phyloP scores from a whole-genome alignment of 2,888 invertebrate genomes.

The Acanthopleura granulata region DNA sequence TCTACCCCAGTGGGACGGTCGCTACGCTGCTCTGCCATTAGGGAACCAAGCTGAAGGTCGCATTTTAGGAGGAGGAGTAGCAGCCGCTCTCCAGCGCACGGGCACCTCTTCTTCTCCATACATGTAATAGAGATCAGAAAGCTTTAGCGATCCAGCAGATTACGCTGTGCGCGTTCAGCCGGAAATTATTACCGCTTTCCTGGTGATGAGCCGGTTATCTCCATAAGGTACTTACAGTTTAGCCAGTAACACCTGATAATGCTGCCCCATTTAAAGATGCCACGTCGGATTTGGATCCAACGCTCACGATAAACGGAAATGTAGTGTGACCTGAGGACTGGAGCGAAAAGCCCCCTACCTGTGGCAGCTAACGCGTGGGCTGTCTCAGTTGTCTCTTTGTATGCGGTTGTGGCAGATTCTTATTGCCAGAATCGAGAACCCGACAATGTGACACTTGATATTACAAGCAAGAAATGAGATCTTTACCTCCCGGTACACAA shows the following conservation, averaged over 20 bases:
- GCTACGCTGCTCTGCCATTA: not conserved
- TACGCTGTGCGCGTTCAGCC: not conserved
- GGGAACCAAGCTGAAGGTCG: not conserved
- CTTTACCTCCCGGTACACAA: too few relatives aligned
- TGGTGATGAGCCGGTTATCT: not conserved
- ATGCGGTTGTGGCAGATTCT: too few relatives aligned
- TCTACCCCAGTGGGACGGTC: not conserved
- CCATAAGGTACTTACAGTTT: not conserved
- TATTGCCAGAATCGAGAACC: too few relatives aligned
- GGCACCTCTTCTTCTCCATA: not conserved
- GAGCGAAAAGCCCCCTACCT: too few relatives aligned
- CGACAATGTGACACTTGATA: too few relatives aligned
- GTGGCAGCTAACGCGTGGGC: too few relatives aligned
- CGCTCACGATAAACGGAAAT: constrained; percentile 5
- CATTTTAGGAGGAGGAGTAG: not conserved
- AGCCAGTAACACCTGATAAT: not conserved
- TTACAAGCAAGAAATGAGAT: too few relatives aligned
- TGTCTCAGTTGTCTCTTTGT: too few relatives aligned
- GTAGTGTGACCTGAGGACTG: not conserved
- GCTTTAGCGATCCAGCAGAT: not conserved
- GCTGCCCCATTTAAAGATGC: not conserved
- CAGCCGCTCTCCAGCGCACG: not conserved
- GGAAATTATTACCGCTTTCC: constrained; percentile 10
- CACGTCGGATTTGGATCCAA: not conserved
- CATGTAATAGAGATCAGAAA: not conserved